Evolutionary conservation across 2,888 invertebrate genomes (phyloP).

Genomic region (Temnothorax ravouxi): DNA sequence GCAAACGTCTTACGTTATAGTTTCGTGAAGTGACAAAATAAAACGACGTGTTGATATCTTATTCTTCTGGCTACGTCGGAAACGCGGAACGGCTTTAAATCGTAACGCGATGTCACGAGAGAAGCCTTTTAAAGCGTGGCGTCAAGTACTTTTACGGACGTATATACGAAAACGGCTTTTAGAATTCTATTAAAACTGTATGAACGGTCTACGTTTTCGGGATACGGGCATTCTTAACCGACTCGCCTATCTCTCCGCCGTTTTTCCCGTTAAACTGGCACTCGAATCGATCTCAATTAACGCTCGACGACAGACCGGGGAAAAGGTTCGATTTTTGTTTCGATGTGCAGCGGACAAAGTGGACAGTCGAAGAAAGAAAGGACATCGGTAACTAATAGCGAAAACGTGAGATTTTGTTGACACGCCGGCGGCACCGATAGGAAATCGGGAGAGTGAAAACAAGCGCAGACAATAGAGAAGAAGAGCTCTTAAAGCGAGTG

Average conservation of each 20-base stretch:
- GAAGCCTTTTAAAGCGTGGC: not conserved
- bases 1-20: not conserved
- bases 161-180: slow-evolving; percentile 23
- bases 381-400: not conserved
- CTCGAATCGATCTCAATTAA: slow-evolving; percentile 25
- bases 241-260: not conserved
- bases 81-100: slow-evolving; percentile 24
- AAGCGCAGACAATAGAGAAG: not conserved
- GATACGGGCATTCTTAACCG: not conserved
- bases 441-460: not conserved
- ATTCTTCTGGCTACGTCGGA: slow-evolving; percentile 24
- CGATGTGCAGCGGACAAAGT: not conserved
- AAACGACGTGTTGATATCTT: not conserved
- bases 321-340: not conserved
- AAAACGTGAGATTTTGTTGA: slow-evolving; percentile 13
- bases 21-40: slow-evolving; percentile 14
- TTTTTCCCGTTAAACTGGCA: not conserved
- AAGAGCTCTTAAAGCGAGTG: slow-evolving; percentile 21
- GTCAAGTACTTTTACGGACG: slow-evolving; percentile 14
- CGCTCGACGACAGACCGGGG: not conserved
- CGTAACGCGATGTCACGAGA: not conserved
- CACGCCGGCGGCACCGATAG: not conserved
- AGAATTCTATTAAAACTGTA: slow-evolving; percentile 31
- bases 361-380: not conserved
- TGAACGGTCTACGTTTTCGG: slow-evolving; percentile 3